Percentiles rank a stretch among this genome's conserved stretches.
Evolutionary conservation across 1,140 invertebrate species (phyloP).

Genomic region (Sarcophaga peregrina): DNA sequence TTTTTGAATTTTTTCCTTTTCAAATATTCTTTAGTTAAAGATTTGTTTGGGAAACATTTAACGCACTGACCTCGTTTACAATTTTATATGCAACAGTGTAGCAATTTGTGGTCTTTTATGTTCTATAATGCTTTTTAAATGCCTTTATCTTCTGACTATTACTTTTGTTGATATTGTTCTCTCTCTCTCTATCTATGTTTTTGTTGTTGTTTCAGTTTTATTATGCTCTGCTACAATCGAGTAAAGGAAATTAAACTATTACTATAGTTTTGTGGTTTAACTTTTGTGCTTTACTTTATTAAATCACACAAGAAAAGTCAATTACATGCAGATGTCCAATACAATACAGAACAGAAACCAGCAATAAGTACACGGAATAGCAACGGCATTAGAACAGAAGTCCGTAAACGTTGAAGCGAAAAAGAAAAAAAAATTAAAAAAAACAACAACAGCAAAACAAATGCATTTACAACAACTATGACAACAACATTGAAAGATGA

Average conservation of each 20-base stretch:
- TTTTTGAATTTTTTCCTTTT: too few relatives aligned
- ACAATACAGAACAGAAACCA: neutral
- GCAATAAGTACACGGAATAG: too few relatives aligned
- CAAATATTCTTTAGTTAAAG: too few relatives aligned
- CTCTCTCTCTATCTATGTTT: too few relatives aligned
- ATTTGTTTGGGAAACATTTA: too few relatives aligned
- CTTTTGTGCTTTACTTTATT: constrained; percentile 22
- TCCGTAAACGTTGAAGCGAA: too few relatives aligned
- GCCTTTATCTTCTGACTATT: constrained; percentile 1
- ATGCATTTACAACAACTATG: neutral
- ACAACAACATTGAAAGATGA: neutral
- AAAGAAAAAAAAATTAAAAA: too few relatives aligned
- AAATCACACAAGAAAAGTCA: constrained; percentile 24
- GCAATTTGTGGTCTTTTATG: constrained; percentile 18
- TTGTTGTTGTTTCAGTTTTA: neutral
- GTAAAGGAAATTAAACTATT: constrained; percentile 23
- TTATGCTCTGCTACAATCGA: neutral
- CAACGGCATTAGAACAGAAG: neutral
- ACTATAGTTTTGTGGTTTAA: constrained; percentile 27
- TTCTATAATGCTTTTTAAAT: constrained; percentile 13
- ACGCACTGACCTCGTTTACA: neutral
- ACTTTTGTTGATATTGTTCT: neutral
- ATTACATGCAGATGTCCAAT: constrained; percentile 22
- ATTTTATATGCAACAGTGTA: neutral
- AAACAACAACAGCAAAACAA: neutral